Evolutionary conservation across 2,113 vertebrate genomes (phyloP).

Genomic region (Toxostoma redivivum): DNA sequence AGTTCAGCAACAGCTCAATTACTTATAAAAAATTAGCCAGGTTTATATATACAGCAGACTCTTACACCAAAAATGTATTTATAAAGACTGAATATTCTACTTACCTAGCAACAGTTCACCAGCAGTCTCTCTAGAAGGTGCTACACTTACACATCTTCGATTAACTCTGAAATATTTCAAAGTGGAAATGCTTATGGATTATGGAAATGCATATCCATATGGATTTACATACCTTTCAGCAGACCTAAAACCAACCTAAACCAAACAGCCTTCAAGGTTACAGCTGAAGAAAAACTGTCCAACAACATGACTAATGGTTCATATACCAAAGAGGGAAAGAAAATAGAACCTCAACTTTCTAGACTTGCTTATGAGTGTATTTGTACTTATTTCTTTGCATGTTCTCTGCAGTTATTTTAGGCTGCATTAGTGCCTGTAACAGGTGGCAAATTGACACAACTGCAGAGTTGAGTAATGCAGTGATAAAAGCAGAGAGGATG

Average conservation of each 20-base stretch:
- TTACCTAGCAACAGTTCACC: constrained; percentile 93
- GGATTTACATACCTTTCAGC: background rate
- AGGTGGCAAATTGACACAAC: background rate
- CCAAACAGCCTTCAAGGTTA: background rate
- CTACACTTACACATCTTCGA: constrained; percentile 91
- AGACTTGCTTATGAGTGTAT: background rate
- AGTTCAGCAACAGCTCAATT: background rate
- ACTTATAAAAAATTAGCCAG: background rate
- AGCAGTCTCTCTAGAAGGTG: constrained; percentile 92
- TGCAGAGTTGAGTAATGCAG: background rate
- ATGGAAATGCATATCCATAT: background rate
- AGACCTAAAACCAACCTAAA: background rate
- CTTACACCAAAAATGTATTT: background rate
- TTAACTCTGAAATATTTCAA: constrained; percentile 82
- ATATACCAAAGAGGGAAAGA: background rate
- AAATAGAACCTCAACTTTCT: background rate
- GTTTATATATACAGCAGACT: background rate
- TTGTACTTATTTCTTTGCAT: background rate
- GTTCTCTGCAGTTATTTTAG: background rate
- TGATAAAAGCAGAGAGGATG: background rate
- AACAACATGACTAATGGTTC: background rate
- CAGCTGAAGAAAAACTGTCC: background rate
- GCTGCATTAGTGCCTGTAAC: background rate
- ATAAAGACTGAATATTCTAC: background rate
- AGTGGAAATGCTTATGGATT: background rate